Evolutionary conservation across 2,888 invertebrate species (phyloP), one percentile per base, ranked within the genome.

Genomic region (Himalopsyche anomala): DNA sequence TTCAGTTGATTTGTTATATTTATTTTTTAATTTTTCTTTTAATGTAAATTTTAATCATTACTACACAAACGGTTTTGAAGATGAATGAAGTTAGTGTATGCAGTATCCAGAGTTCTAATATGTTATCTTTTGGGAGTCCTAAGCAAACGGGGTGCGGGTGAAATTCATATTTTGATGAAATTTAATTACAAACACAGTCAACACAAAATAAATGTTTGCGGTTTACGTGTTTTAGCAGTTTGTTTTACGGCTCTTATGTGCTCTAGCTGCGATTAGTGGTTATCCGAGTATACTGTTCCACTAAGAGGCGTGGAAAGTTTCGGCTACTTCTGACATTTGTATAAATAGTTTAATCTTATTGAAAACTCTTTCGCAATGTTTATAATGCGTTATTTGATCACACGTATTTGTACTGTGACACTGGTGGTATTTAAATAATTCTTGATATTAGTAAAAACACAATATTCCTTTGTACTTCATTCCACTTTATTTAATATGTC

Each of bases 81-180:
- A 74, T 38, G 74, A 36, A 74, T 38, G 74, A 36, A 69, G 17
- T 38, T 5, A 38, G 36, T 74, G 74, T 74, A 5, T 74, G 74
- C 36, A 74, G 74, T 74, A 36, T 74, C n/a, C 28, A 74, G 74
- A 15, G 74, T 74, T 82, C 51, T 85, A 85, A 85, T 82, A 85
- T 85, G 85, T 82, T 82, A 80, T 85, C 85, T 85, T 85, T 79
- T 85, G 85, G 17, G 81, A 85, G 85, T 82, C 82, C 85, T 83
- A 83, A 83, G 80, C 80, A 85, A 85, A 85, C 85, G 17, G 83
- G 80, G 69, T 38, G 74, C 74, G 74, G 74, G 74, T 38, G 74
- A 83, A 56, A 80, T 85, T 85, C 85, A 85, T 85, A 85, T 85
- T 85, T 81, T 85, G 85, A 85, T 85, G 83, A 85, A 85, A 85